These are phyloP conservation scores for Petaurus breviceps DNA, from an alignment of 2,113 vertebrate species.

Conservation along the genomic window DNA sequence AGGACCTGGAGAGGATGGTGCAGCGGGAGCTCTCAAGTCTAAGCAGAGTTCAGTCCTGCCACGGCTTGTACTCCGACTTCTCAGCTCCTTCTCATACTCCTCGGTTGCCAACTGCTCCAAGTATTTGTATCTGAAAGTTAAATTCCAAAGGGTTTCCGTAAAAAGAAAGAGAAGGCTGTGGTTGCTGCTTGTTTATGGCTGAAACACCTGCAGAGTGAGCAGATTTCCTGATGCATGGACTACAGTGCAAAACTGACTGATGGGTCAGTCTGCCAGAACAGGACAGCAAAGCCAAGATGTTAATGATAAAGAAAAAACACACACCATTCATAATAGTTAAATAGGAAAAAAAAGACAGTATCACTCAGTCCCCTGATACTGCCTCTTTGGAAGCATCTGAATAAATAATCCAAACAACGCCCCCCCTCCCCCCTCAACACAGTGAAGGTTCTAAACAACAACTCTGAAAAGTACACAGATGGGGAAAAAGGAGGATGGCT, in stretches of 20 bases:
- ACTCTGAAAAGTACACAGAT: constrained; percentile 69
- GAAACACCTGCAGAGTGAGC: constrained; percentile 85
- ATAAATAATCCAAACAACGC: constrained; percentile 68
- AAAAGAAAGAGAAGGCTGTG: constrained; percentile 84
- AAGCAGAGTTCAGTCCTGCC: constrained; percentile 93
- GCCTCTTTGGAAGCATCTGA: constrained; percentile 75
- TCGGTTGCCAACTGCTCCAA: constrained; percentile 92
- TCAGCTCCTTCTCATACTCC: constrained; percentile 92
- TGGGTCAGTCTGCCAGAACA: constrained; percentile 68
- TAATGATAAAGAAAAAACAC: constrained; percentile 73
- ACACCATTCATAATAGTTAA: constrained; percentile 78
- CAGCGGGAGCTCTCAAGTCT: constrained; percentile 88
- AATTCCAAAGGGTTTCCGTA: constrained; percentile 88
- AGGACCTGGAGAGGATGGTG: constrained; percentile 78
- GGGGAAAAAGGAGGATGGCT: constrained; percentile 64
- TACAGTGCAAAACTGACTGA: constrained; percentile 70
- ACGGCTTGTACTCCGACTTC: constrained; percentile 83
- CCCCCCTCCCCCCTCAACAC: constrained; percentile 36
- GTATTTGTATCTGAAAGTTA: constrained; percentile 94
- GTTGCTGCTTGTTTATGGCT: constrained; percentile 83
- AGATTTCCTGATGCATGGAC: constrained; percentile 79
- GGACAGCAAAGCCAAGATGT: constrained; percentile 65
- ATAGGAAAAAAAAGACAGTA: constrained; percentile 63
- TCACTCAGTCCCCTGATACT: constrained; percentile 65
- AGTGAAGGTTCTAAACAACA: constrained; percentile 68